Conservation (phyloP, 2,888 invertebrate genomes). For the Oscheius myriophilus region DNA sequence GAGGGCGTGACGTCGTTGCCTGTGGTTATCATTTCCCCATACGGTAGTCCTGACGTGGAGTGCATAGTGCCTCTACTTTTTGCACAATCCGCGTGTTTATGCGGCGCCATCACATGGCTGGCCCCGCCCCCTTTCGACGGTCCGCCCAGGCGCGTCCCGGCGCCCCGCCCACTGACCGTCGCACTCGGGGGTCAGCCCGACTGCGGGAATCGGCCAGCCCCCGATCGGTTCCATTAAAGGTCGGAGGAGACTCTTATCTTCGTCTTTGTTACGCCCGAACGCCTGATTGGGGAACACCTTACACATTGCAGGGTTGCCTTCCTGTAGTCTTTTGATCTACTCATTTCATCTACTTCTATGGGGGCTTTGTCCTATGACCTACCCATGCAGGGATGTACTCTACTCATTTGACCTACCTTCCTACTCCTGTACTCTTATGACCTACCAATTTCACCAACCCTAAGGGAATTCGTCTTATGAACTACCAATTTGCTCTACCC, state of each 20-base stretch:
- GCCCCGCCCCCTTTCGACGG: slow-evolving; percentile 14
- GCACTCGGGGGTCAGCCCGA: slow-evolving; percentile 17
- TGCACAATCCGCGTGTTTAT: slow-evolving; percentile 8
- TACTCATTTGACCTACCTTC: neutral
- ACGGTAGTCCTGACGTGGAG: slow-evolving; percentile 18
- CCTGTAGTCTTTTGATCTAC: too few relatives aligned
- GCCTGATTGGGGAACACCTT: neutral
- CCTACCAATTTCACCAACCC: too few relatives aligned
- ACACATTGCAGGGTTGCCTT: neutral
- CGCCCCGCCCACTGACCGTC: slow-evolving; percentile 23
- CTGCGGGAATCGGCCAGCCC: slow-evolving; percentile 2
- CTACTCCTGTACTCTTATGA: too few relatives aligned
- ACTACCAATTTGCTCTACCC: too few relatives aligned
- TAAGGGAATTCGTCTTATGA: too few relatives aligned
- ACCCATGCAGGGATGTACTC: too few relatives aligned
- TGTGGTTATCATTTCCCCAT: slow-evolving; percentile 2
- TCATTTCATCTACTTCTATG: too few relatives aligned
- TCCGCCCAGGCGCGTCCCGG: slow-evolving; percentile 10
- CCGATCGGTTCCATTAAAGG: neutral
- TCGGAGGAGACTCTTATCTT: slow-evolving; percentile 2
- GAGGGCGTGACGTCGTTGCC: slow-evolving; percentile 15
- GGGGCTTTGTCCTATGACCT: too few relatives aligned
- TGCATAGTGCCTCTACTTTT: slow-evolving; percentile 6
- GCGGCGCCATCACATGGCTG: slow-evolving; percentile 18
- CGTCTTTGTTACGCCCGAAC: neutral